Base-by-base conservation (phyloP, 1,140 invertebrate genomes). In the Papilio polytes region DNA sequence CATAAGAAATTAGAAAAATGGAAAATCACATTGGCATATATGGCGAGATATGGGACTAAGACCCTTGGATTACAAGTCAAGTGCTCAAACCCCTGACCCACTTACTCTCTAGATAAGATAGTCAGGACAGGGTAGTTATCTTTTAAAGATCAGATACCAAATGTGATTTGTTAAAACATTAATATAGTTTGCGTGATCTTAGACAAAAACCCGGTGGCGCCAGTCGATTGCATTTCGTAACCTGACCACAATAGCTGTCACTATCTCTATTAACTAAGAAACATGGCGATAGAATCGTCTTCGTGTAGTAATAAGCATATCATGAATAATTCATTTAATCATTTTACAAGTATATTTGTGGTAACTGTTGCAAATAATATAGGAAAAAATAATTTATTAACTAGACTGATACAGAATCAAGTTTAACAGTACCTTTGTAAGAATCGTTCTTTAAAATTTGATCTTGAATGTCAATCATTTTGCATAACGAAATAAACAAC, bases 271-370 rank as follows among this genome's bases (percentile, higher is more conserved):
- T 18, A 56, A 8, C 53, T 56, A 20, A 56, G 51, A 53, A 53
- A 53, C n/a, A 56, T 56, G 53, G 6, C 53, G 53, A 56, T 56
- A 56, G 53, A 56, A 56, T 56, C 6, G 7, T n/a, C 18, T 20
- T 56, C n/a, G 53, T 51, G 48, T 56, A 56, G n/a, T 18, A 9
- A 56, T 56, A n/a, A 56, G n/a, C 53, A n/a, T 56, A 56, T 56
- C n/a, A 56, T 56, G 53, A 56, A 56, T 56, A 56, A 56, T 56
- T 56, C n/a, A 56, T 56, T 56, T 56, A 56, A 56, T 51, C 6
- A 18, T 56, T n/a, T 56, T 56, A 56, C 3, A 56, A 56, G 18
- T 56, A 20, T 56, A 20, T n/a, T 56, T 20, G 53, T 56, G 8
- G 53, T 56, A 56, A 56, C n/a, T 56, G 18, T 20, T n/a, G 53